Evolutionary conservation across 1,140 invertebrate species (phyloP).

Genomic region (Papilio xuthus): DNA sequence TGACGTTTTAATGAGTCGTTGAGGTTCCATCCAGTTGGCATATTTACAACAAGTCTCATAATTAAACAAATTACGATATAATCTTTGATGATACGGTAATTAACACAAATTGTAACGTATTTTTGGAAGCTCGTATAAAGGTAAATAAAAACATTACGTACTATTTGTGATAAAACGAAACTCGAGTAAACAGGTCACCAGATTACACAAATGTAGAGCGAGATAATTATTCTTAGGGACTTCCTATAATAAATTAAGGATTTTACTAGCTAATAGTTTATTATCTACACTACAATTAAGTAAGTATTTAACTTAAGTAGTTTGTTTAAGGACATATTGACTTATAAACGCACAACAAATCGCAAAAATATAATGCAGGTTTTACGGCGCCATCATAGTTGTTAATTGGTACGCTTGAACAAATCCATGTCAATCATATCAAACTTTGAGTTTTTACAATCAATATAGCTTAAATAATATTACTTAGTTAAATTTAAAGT

Average conservation of each 20-base stretch:
- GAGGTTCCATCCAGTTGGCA: not conserved
- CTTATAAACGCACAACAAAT: no score
- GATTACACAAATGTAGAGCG: not conserved
- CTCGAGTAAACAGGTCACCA: not conserved
- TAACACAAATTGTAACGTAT: constrained; percentile 14
- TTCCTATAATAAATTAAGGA: no score
- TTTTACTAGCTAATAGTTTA: no score
- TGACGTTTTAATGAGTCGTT: not conserved
- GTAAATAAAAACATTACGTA: not conserved
- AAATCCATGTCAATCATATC: not conserved
- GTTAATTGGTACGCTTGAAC: no score
- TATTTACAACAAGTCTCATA: not conserved
- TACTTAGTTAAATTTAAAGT: constrained; percentile 1
- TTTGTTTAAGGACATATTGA: no score
- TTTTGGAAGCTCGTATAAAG: not conserved
- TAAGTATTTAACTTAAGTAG: no score
- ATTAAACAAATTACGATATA: not conserved
- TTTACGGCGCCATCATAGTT: no score
- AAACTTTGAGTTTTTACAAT: not conserved
- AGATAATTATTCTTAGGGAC: not conserved
- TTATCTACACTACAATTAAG: no score
- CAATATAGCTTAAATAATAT: not conserved
- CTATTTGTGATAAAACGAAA: not conserved
- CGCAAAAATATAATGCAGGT: no score
- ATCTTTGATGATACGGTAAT: not conserved